phyloP scores from a whole-genome alignment of 2,113 vertebrate genomes.

The Pimephales promelas region DNA sequence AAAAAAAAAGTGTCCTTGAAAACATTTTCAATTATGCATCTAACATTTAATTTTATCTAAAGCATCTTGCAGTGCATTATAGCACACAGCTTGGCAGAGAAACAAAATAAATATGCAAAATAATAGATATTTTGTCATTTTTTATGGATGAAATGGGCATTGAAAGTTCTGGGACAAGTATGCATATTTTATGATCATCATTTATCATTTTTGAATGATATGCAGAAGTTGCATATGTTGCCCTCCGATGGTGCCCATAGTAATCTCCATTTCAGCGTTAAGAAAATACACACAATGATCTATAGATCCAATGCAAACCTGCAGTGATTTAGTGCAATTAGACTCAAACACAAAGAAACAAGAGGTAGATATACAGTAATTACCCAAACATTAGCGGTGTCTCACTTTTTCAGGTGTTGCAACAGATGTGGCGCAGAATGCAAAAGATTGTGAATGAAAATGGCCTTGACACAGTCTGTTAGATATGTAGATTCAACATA shows the following conservation, averaged over 20 bases:
- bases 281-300: constrained; percentile 10
- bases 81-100: not conserved
- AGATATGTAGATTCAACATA: constrained; percentile 7
- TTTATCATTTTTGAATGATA: constrained; percentile 39
- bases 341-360: not conserved
- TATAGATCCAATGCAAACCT: constrained; percentile 21
- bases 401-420: not conserved
- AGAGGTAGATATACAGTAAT: not conserved
- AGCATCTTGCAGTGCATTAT: not conserved
- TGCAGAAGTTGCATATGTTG: constrained; percentile 16
- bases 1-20: not conserved
- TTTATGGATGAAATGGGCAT: constrained; percentile 11
- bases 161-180: constrained; percentile 17
- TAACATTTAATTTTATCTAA: not conserved
- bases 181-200: constrained; percentile 47
- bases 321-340: not conserved
- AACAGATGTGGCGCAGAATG: not conserved
- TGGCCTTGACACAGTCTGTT: not conserved
- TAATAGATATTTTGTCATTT: constrained; percentile 18
- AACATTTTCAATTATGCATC: not conserved
- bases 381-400: not conserved
- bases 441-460: constrained; percentile 1
- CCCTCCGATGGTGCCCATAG: constrained; percentile 10
- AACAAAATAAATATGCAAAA: constrained; percentile 2
- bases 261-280: constrained; percentile 12